Conservation (phyloP, 2,888 invertebrate genomes). For the Eutolmus rufibarbis region DNA sequence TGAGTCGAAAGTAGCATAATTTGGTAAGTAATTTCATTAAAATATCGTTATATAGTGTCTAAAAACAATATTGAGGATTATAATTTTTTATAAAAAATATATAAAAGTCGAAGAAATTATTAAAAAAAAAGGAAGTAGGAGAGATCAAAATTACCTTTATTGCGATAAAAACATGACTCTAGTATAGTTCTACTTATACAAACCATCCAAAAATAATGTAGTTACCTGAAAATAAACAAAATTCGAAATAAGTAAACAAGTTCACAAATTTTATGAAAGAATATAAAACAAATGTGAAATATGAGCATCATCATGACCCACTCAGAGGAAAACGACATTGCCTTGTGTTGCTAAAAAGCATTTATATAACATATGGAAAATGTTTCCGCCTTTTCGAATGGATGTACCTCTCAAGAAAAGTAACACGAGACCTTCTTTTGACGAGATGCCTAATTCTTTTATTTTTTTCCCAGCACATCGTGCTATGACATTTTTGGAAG, state of each 20-base stretch:
- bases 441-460: not conserved
- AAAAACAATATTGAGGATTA: too few species aligned
- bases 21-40: too few species aligned
- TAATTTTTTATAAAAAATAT: too few species aligned
- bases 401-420: not conserved
- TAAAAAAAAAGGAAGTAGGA: too few species aligned
- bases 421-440: not conserved
- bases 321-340: not conserved
- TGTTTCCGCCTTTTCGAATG: not conserved
- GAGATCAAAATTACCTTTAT: too few species aligned
- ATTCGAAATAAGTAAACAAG: not conserved
- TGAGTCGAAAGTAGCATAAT: too few species aligned
- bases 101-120: too few species aligned
- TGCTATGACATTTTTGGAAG: not conserved
- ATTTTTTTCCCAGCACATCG: not conserved
- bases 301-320: not conserved
- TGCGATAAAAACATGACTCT: too few species aligned
- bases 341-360: not conserved
- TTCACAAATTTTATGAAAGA: not conserved
- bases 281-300: not conserved
- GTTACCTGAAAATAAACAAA: not conserved
- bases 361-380: not conserved
- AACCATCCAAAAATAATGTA: not conserved
- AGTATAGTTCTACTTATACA: not conserved
- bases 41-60: too few species aligned